A percentile compares a stretch with the other conserved stretches of the same genome.
phyloP scores from a whole-genome alignment of 64 coral and sea anemone genomes.

The Stylophora pistillata region DNA sequence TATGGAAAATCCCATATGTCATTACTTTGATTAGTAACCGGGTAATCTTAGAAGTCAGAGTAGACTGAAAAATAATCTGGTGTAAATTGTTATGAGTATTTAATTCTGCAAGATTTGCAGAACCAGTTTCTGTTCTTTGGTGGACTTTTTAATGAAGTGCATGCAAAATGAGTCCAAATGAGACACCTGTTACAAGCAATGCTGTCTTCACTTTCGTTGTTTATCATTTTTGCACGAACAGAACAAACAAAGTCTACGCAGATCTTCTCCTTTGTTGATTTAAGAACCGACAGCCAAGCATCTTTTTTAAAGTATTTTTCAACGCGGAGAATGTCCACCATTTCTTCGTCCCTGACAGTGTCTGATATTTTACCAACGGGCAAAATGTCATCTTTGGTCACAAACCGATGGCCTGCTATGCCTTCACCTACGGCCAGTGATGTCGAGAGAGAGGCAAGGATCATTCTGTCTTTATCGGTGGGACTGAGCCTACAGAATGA shows the following conservation, averaged over 20 bases:
- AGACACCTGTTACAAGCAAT: constrained; percentile 57
- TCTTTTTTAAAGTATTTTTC: too few relatives aligned
- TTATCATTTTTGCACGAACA: constrained; percentile 14
- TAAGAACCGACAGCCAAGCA: too few relatives aligned
- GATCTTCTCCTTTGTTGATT: background rate
- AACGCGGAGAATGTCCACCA: too few relatives aligned
- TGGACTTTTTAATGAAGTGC: constrained; percentile 32
- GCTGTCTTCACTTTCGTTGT: constrained; percentile 44
- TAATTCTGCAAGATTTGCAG: constrained; percentile 37
- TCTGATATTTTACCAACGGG: constrained; percentile 45
- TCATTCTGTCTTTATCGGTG: constrained; percentile 39
- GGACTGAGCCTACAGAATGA: constrained; percentile 47
- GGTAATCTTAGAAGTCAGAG: too few relatives aligned
- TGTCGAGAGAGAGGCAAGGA: constrained; percentile 47
- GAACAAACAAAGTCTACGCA: background rate
- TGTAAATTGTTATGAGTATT: constrained; percentile 16
- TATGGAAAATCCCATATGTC: too few relatives aligned
- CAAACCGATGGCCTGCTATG: constrained; percentile 37
- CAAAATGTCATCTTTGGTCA: constrained; percentile 46
- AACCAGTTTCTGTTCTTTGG: constrained; percentile 49
- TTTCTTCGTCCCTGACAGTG: constrained; percentile 51
- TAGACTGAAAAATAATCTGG: too few relatives aligned
- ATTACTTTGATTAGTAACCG: too few relatives aligned
- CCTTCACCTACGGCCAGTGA: constrained; percentile 51
- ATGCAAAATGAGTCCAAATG: constrained; percentile 37